A percentile compares a stretch with the other conserved stretches of the same genome.
These are phyloP conservation scores for Hemithea aestivaria DNA, from an alignment of 2,888 invertebrate genomes.

Conservation along the genomic window DNA sequence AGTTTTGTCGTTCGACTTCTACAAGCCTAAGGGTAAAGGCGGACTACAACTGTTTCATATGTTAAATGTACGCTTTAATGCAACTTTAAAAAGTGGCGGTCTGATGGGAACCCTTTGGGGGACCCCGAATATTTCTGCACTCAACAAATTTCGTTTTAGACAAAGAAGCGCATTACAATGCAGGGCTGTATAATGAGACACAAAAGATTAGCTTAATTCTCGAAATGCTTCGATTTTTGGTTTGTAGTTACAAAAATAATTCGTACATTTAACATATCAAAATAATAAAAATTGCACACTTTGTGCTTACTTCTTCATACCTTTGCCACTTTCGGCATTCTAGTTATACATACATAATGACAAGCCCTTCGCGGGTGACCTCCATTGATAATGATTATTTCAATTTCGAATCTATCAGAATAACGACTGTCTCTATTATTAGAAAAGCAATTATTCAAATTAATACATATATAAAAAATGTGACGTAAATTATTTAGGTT, in stretches of 20 bases:
- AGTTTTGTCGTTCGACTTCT: constrained; percentile 57
- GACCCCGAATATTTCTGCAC: not conserved
- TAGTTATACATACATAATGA: constrained; percentile 37
- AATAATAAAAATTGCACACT: constrained; percentile 53
- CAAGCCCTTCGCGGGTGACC: constrained; percentile 45
- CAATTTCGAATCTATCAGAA: constrained; percentile 77
- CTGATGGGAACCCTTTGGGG: constrained; percentile 19
- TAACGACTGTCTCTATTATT: no score
- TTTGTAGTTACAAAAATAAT: constrained; percentile 21
- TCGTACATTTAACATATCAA: constrained; percentile 59
- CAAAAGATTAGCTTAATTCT: not conserved
- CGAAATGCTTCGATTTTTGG: constrained; percentile 25
- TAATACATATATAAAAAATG: constrained; percentile 3
- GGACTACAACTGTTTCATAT: constrained; percentile 58
- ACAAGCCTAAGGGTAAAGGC: constrained; percentile 73
- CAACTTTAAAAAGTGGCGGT: constrained; percentile 18
- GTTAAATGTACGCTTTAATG: constrained; percentile 47
- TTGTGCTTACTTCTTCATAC: constrained; percentile 56
- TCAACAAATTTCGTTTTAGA: not conserved
- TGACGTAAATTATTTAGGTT: no score
- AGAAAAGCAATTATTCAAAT: constrained; percentile 1
- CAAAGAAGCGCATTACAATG: no score
- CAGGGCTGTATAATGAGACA: no score
- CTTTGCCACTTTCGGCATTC: constrained; percentile 48
- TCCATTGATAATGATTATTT: constrained; percentile 58